A percentile compares a stretch with the other conserved stretches of the same genome.
These are phyloP conservation scores for Dasypogon diadema DNA, from an alignment of 2,888 invertebrate species.

Conservation along the genomic window DNA sequence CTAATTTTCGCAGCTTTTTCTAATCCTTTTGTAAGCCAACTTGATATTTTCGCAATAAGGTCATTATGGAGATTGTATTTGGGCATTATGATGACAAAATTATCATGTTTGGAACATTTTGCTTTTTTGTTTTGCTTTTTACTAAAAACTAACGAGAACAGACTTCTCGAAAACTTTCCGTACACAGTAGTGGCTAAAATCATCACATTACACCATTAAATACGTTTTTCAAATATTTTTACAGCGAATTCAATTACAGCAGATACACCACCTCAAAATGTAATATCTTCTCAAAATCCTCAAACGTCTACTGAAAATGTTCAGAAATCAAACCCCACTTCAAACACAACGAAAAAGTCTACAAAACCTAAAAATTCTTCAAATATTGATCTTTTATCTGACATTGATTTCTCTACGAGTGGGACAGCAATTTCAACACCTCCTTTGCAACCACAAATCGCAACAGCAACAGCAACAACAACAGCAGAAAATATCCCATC, in stretches of 20 bases:
- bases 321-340: slow-evolving; percentile 20
- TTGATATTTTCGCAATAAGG: no score
- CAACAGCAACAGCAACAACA: slow-evolving; percentile 55
- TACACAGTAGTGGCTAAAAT: no score
- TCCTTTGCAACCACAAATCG: slow-evolving; percentile 63
- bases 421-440: slow-evolving; percentile 61
- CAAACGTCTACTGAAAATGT: not conserved
- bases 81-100: no score
- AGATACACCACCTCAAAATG: not conserved
- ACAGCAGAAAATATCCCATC: slow-evolving; percentile 34
- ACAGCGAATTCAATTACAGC: slow-evolving; percentile 50
- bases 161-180: no score
- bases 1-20: no score
- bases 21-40: no score
- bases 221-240: not conserved
- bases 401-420: slow-evolving; percentile 76
- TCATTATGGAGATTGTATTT: no score
- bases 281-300: not conserved
- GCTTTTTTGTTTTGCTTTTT: no score
- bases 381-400: slow-evolving; percentile 80
- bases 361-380: slow-evolving; percentile 61
- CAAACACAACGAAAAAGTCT: not conserved
- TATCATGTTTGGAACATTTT: no score
- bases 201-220: not conserved
- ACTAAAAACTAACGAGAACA: no score